Conservation (phyloP, 2,797 vertebrate species). For the Momotus momota region DNA sequence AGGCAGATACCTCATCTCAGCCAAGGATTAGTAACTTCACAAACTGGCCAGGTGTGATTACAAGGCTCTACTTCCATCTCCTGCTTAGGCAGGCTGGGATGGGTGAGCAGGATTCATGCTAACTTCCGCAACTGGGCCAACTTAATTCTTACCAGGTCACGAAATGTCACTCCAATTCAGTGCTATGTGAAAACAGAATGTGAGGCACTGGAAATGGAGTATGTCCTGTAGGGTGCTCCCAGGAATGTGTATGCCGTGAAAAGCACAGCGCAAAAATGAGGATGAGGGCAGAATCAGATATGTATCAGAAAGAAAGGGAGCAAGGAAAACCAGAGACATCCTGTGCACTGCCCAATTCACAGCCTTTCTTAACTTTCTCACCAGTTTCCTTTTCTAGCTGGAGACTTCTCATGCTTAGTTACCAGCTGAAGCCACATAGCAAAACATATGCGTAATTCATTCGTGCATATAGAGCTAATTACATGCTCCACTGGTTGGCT, state of each 20-base stretch:
- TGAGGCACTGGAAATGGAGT: neutral
- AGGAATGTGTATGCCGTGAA: neutral
- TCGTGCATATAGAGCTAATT: constrained; percentile 71
- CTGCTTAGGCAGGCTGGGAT: neutral
- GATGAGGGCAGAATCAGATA: neutral
- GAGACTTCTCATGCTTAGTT: constrained; percentile 60
- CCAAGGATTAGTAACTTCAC: neutral
- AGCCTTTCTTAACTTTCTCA: constrained; percentile 42
- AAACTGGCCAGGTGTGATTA: neutral
- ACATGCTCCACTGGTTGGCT: constrained; percentile 64
- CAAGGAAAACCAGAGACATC: neutral
- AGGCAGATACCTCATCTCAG: rapidly evolving
- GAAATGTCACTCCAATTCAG: neutral
- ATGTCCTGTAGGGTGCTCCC: neutral
- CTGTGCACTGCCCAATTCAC: neutral
- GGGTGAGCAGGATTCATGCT: neutral
- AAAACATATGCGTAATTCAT: constrained; percentile 68
- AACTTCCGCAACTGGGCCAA: neutral
- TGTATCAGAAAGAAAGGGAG: neutral
- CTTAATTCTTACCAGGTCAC: neutral
- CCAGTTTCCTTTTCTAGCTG: constrained; percentile 36
- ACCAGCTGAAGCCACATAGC: constrained; percentile 69
- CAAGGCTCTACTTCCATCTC: neutral
- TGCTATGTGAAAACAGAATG: neutral
- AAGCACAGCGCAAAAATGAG: neutral